phyloP scores from a whole-genome alignment of 2,113 vertebrate genomes.

The Pteruthius melanotis region DNA sequence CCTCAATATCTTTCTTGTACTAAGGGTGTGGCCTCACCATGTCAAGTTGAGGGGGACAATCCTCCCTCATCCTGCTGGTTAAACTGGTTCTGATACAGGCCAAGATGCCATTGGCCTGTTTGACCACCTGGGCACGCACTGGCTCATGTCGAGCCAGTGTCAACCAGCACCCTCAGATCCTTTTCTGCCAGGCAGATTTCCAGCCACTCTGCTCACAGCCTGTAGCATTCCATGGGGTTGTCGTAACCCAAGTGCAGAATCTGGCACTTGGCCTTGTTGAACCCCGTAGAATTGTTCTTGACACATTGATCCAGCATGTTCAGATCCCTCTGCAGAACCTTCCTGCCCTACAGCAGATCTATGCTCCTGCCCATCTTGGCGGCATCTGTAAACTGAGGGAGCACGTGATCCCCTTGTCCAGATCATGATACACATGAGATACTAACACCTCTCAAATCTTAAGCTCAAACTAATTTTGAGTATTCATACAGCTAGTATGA shows the following conservation, averaged over 20 bases:
- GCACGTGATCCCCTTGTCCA: background rate
- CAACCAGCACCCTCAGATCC: background rate
- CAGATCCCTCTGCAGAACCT: background rate
- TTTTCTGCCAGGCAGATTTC: background rate
- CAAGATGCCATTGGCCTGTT: background rate
- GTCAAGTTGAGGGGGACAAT: rapidly evolving
- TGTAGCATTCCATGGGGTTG: background rate
- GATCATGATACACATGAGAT: background rate
- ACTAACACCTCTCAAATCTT: background rate
- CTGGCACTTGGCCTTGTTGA: background rate
- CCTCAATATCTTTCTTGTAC: background rate
- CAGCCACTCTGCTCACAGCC: background rate
- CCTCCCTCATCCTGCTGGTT: background rate
- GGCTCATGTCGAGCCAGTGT: background rate
- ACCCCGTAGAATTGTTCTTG: background rate
- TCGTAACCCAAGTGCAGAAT: background rate
- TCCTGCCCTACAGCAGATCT: background rate
- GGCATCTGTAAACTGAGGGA: background rate
- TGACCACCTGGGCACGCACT: background rate
- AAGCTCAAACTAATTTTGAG: background rate
- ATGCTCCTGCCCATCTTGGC: background rate
- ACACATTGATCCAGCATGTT: background rate
- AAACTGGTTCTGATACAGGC: background rate
- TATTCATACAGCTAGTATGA: background rate
- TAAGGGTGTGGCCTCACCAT: background rate